Percentiles rank a stretch among this genome's conserved stretches.
Evolutionary conservation across 2,888 invertebrate species (phyloP).

Genomic region (Pteria penguin): DNA sequence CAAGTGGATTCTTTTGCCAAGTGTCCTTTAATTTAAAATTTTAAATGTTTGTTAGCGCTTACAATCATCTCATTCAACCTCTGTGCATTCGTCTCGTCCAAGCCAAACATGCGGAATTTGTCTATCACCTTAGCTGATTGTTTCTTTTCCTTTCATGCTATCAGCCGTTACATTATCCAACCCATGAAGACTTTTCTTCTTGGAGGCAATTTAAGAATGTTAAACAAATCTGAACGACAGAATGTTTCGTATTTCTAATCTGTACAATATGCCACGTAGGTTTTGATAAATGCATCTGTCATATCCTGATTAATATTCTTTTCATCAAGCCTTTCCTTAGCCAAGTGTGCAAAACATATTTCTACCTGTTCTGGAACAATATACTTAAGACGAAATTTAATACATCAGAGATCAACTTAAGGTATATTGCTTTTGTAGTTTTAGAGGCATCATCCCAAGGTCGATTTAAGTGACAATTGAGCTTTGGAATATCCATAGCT

Average conservation of each 20-base stretch:
- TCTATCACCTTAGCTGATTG: neutral
- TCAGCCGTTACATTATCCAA: constrained; percentile 18
- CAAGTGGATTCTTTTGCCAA: neutral
- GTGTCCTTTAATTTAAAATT: constrained; percentile 18
- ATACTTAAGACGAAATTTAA: constrained; percentile 6
- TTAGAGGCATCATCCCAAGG: constrained; percentile 9
- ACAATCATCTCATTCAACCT: neutral
- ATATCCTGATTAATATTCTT: too few relatives aligned
- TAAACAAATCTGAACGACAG: neutral
- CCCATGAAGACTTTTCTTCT: constrained; percentile 14
- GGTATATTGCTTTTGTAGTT: constrained; percentile 15
- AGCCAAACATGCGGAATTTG: neutral
- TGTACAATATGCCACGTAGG: too few relatives aligned
- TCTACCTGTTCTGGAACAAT: neutral
- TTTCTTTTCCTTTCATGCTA: constrained; percentile 5
- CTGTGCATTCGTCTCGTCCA: neutral
- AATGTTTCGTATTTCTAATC: neutral
- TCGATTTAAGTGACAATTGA: constrained; percentile 1
- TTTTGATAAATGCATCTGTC: too few relatives aligned
- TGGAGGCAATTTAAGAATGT: neutral
- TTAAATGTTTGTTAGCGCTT: neutral
- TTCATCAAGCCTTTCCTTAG: too few relatives aligned
- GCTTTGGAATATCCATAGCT: constrained; percentile 4
- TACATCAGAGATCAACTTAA: neutral
- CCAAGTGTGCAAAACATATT: neutral